Evolutionary conservation across 2,113 vertebrate species (phyloP).

Genomic region (Leptosomus discolor): DNA sequence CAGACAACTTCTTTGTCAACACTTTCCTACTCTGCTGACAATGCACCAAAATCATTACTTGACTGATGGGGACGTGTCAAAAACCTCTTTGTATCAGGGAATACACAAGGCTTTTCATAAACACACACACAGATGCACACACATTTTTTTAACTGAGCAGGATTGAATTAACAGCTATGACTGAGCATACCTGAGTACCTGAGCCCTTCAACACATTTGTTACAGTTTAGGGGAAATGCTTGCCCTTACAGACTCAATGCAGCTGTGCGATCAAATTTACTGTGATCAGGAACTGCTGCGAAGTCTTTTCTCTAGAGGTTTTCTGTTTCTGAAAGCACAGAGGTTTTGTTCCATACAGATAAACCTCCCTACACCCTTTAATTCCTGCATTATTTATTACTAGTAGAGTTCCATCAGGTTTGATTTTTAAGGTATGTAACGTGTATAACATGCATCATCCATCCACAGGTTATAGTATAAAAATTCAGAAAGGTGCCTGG

Average conservation of each 20-base stretch:
- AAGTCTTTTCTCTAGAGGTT: neutral
- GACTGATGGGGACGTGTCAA: neutral
- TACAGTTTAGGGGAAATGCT: neutral
- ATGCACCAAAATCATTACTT: neutral
- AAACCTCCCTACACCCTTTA: neutral
- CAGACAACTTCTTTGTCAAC: neutral
- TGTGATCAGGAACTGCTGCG: neutral
- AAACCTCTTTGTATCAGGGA: neutral
- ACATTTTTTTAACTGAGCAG: neutral
- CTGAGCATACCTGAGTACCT: neutral
- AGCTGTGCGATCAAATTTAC: neutral
- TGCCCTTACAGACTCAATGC: neutral
- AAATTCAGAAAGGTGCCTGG: neutral
- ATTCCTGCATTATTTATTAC: neutral
- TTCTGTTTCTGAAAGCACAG: neutral
- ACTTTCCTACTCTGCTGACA: neutral
- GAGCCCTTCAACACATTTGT: neutral
- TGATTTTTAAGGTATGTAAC: neutral
- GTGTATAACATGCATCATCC: accelerated
- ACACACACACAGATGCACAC: neutral
- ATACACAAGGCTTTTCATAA: neutral
- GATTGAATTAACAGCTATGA: neutral
- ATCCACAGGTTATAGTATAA: neutral
- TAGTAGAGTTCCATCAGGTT: neutral
- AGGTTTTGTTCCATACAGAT: neutral